Base-by-base conservation (phyloP, 1,140 invertebrate genomes). In the Galleria mellonella region DNA sequence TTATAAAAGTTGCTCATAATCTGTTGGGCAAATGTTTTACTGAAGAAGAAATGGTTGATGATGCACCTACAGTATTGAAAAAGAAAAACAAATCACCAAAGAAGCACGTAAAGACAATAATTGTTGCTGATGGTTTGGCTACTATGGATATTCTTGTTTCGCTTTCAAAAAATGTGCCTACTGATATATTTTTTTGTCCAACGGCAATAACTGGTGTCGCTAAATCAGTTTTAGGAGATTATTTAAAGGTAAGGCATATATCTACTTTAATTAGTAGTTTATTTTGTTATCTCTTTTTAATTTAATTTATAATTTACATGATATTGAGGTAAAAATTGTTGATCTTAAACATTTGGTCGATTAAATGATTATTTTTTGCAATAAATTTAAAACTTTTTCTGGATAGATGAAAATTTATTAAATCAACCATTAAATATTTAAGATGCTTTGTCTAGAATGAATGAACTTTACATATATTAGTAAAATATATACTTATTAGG, bases 41-140 rank as follows among this genome's bases (percentile, higher is more conserved):
- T 10, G 47, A 45, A 32, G 45, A 55, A 42, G 43, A 51, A 35
- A 5, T 10, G n/a, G 13, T 11, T 41, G 42, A 49, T 23, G 31
- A 58, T 36, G 31, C n/a, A 35, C 15, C 15, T 17, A 51, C 29
- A 29, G 13, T n/a, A 10, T 43, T 32, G 9, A 54, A 35, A 39
- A 51, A 15, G 17, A 33, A 11, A 14, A 47, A 30, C 42, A 41
- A 48, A 41, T 7, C 30, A 17, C 9, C 47, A 37, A 55, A 46
- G 37, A 55, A 53, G 48, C 43, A 27, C 9, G 29, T 29, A n/a
- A 70, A 65, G 27, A 68, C 81, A 14, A 69, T 82, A 52, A 55
- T 84, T 36, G 48, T 84, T 23, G 45, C 67, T 12, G 81, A 84
- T 55, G 77, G 81, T 32, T 47, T 84, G 29, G 45, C 73, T 15